Base-by-base conservation (phyloP, 2,113 vertebrate genomes). In the Heliornis fulica region DNA sequence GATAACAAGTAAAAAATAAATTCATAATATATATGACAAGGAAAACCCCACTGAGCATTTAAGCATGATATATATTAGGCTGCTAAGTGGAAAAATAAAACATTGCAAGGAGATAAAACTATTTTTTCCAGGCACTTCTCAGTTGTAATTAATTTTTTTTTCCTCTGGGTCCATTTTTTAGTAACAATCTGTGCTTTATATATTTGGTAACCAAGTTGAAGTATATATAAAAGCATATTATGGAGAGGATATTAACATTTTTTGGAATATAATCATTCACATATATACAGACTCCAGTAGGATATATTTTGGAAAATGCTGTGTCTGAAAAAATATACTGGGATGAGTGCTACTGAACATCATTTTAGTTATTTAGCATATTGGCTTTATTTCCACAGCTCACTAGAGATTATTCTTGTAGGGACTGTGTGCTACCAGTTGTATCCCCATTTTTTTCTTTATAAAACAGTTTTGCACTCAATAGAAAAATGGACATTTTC, bases 1-100 rank as follows among this genome's bases (percentile, higher is more conserved):
- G 96, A 82, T 78, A 94, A 60, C 19, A 90, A 96, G 93, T 74
- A 28, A 87, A 70, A 93, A 77, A 57, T 66, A 34, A 69, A 81
- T 88, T 92, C 79, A 65, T 85, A 72, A 41, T 32, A 34, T n/a
- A 74, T 50, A 87, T 34, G 11, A 51, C n/a, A 85, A 59, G 50
- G 59, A 89, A 94, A 82, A 50, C 12, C 87, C 32, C 36, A 78
- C 46, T 70, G 43, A 48, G 6, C 8, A 36, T 75, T 95, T 83
- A 70, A 92, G 90, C 34, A 57, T 64, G 31, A 19, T 41, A 68
- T 74, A 43, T 32, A 34, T 77, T 72, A n/a, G 68, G 32, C 51
- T 95, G 60, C 25, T 94, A 91, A 89, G 34, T 85, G 77, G 56
- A 87, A 66, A 66, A 91, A 64, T 36, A 15, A 87, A 72, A 28